Base-by-base conservation (phyloP, 2,797 vertebrate species). In the Poeciliopsis infans region DNA sequence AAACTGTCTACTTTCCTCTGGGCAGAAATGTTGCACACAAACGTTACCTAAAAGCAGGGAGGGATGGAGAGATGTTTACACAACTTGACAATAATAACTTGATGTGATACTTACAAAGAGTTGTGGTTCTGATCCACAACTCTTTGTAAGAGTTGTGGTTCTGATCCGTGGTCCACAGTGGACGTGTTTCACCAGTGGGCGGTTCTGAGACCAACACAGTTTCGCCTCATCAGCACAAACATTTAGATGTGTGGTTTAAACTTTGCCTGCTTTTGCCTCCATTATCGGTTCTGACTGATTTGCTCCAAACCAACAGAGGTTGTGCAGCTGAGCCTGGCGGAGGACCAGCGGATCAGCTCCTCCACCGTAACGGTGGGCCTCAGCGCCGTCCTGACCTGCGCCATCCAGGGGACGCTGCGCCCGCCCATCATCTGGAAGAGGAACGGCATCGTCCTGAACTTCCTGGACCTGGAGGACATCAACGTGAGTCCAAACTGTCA, bases 381-480 rank as follows among this genome's bases (percentile, higher is more conserved):
- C 70, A 99, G 98, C 66, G 93, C 97, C 0, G 95, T 99, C 1
- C 95, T 99, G 66, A 97, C 96, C 1, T 99, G 98, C 1, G 92
- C 95, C 76, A 95, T 99, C 87, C 97, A 77, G 0, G 98, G 98
- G 69, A 96, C 95, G 0, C 95, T 98, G 91, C 95, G 97, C 0
- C 98, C 98, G 0, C 97, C 97, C 1, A 96, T 99, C 91, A 88
- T 99, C 89, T 99, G 98, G 98, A 98, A 96, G 80, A 97, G 97
- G 89, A 98, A 98, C 0, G 97, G 97, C 33, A 88, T 99, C 79
- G 81, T 95, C 64, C 93, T 99, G 78, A 98, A 99, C 95, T 97
- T 98, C 90, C 90, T 99, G 80, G 96, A 98, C 87, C 89, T 99
- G 85, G 98, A 99, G 92, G 98, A 99, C 84, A 99, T 99, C 86